Conservation (phyloP, 2,113 vertebrate genomes). For the Penelope pileata region DNA sequence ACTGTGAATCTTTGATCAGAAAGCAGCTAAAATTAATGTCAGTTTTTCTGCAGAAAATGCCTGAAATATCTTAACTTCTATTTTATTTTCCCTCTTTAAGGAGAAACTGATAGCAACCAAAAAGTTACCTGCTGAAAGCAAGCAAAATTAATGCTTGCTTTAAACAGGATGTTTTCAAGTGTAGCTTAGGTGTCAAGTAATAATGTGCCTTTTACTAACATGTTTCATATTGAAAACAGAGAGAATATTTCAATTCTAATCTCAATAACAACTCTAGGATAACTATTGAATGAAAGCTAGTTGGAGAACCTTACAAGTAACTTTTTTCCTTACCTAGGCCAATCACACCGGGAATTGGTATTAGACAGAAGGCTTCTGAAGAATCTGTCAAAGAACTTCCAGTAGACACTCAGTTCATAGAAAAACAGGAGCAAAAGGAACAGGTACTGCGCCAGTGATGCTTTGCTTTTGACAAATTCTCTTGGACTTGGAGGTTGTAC, state of each 20-base stretch:
- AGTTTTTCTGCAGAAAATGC: neutral
- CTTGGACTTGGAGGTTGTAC: neutral
- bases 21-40: neutral
- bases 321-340: constrained; percentile 38
- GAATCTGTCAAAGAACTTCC: constrained; percentile 61
- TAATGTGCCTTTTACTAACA: neutral
- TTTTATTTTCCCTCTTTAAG: neutral
- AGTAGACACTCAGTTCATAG: neutral
- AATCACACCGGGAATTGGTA: constrained; percentile 36
- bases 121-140: neutral
- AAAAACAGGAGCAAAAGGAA: neutral
- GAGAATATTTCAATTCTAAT: neutral
- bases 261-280: neutral
- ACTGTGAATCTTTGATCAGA: neutral
- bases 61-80: neutral
- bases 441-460: constrained; percentile 22
- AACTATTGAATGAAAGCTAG: neutral
- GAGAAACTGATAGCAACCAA: neutral
- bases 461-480: neutral
- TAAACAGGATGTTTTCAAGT: neutral
- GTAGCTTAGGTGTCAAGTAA: neutral
- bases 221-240: neutral
- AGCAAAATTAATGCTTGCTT: neutral
- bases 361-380: constrained; percentile 59
- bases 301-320: neutral